These are phyloP conservation scores for Atherix ibis DNA, from an alignment of 2,888 invertebrate genomes.

Conservation along the genomic window DNA sequence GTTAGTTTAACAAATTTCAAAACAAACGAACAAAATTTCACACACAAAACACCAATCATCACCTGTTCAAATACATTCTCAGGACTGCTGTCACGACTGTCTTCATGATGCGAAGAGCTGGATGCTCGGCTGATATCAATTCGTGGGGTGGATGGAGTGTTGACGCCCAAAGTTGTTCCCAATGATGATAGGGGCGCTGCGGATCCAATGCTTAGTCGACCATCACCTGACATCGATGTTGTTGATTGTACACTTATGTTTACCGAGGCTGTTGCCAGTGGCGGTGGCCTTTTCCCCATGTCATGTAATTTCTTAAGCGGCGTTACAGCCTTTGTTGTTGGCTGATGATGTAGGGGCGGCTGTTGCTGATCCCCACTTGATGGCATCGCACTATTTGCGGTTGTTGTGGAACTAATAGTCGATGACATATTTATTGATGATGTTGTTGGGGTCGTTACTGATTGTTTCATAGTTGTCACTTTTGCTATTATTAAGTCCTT, in stretches of 20 bases:
- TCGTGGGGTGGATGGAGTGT: constrained; percentile 61
- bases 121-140: constrained; percentile 82
- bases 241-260: constrained; percentile 3
- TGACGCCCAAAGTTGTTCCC: constrained; percentile 26
- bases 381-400: constrained; percentile 1
- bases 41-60: constrained; percentile 17
- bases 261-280: constrained; percentile 19
- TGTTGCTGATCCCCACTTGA: neutral
- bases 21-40: constrained; percentile 13
- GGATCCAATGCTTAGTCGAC: neutral
- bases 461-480: too few species aligned
- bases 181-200: too few species aligned
- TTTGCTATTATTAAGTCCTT: too few species aligned
- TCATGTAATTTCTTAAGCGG: too few species aligned
- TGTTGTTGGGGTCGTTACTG: too few species aligned
- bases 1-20: constrained; percentile 17
- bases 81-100: constrained; percentile 70
- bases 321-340: constrained; percentile 14
- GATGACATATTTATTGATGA: constrained; percentile 1
- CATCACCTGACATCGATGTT: neutral
- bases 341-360: constrained; percentile 15
- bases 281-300: constrained; percentile 25
- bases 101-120: constrained; percentile 68
- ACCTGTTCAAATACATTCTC: constrained; percentile 65
- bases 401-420: constrained; percentile 5